Percentiles rank a stretch among this genome's conserved stretches.
phyloP scores from a whole-genome alignment of 2,113 vertebrate genomes.

The Oxygymnocypris stewartii region DNA sequence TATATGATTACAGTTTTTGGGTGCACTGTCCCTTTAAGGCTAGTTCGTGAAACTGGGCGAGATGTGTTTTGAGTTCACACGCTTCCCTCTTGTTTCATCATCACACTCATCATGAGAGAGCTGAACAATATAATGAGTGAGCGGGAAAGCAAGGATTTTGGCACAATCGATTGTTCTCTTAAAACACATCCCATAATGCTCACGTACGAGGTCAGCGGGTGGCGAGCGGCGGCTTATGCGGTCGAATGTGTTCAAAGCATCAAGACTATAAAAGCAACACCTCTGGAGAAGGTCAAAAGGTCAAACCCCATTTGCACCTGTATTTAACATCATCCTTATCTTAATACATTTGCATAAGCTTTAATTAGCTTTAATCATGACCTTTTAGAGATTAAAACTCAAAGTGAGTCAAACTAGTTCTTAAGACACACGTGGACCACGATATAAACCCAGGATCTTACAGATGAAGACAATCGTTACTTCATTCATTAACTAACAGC shows the following conservation, averaged over 20 bases:
- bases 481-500: background rate
- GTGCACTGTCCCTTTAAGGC: no score
- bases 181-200: background rate
- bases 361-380: background rate
- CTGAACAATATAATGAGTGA: background rate
- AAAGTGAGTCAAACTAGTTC: background rate
- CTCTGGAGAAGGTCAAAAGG: no score
- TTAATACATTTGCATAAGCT: background rate
- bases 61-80: no score
- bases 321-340: background rate
- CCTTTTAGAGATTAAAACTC: background rate
- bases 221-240: background rate
- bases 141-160: background rate
- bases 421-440: background rate
- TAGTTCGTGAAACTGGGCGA: no score
- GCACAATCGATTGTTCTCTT: background rate
- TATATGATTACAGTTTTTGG: no score
- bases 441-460: no score
- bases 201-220: background rate
- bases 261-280: background rate
- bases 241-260: background rate
- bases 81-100: no score
- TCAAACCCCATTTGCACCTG: background rate
- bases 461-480: no score
- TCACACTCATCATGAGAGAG: background rate